Conservation (phyloP, 2,113 vertebrate genomes). For the Sinocyclocheilus rhinocerous region DNA sequence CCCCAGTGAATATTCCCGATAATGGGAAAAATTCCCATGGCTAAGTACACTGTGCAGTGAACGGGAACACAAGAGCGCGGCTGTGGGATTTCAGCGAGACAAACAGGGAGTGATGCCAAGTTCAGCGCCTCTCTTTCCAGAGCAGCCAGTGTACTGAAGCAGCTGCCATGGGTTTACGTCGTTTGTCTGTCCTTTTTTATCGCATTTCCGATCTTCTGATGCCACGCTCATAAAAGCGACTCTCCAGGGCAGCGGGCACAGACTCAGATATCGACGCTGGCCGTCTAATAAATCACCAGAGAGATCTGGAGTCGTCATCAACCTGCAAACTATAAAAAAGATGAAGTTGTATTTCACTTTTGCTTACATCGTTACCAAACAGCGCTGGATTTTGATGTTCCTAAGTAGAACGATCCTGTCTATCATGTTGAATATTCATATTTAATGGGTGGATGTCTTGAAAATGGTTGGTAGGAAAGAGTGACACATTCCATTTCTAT, state of each 20-base stretch:
- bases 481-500: conserved; percentile 9
- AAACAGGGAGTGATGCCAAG: conserved; percentile 35
- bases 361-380: background rate
- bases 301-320: conserved; percentile 21
- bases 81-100: background rate
- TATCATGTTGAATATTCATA: background rate
- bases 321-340: conserved; percentile 26
- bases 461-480: background rate
- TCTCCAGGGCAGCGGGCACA: background rate
- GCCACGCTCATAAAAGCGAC: conserved; percentile 29
- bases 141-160: conserved; percentile 16
- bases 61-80: background rate
- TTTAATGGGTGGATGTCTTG: background rate
- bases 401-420: background rate
- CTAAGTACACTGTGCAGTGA: background rate
- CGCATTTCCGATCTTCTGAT: conserved; percentile 32
- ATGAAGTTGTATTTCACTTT: conserved; percentile 33
- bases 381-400: background rate
- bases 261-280: conserved; percentile 28
- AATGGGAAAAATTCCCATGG: conserved; percentile 8
- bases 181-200: conserved; percentile 49
- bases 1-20: background rate
- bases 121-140: conserved; percentile 2
- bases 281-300: conserved; percentile 44
- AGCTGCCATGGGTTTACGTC: conserved; percentile 20